Evolutionary conservation across 2,888 invertebrate species (phyloP).

Genomic region (Hydraecia micacea): DNA sequence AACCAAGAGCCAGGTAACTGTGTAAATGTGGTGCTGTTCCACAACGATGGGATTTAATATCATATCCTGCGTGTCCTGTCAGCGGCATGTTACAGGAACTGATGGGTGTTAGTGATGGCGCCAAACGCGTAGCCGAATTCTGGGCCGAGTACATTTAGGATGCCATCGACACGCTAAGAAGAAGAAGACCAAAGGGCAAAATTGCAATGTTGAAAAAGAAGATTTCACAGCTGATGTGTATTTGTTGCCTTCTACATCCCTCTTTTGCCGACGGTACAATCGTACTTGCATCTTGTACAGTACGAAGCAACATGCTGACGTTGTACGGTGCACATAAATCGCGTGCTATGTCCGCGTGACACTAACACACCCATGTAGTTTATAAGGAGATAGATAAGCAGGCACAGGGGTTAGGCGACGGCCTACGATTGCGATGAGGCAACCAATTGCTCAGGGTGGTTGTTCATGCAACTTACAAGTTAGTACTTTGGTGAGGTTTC

Average conservation of each 20-base stretch:
- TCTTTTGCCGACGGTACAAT: background rate
- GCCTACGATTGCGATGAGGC: slow-evolving; percentile 47
- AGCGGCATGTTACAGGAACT: background rate
- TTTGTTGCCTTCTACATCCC: background rate
- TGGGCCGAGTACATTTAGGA: background rate
- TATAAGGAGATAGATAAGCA: slow-evolving; percentile 63
- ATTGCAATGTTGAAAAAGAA: background rate
- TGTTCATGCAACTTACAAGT: slow-evolving; percentile 34
- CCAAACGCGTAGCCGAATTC: background rate
- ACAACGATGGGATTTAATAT: background rate
- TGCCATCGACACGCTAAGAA: background rate
- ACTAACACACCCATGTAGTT: slow-evolving; percentile 59
- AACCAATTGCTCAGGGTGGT: slow-evolving; percentile 53
- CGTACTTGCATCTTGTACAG: background rate
- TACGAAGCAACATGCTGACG: slow-evolving; percentile 42
- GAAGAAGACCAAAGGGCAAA: background rate
- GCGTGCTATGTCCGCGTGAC: slow-evolving; percentile 54
- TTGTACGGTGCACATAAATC: slow-evolving; percentile 52
- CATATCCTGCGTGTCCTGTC: background rate
- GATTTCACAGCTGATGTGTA: background rate
- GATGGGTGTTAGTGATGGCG: background rate
- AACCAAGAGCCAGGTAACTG: background rate
- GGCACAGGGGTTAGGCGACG: slow-evolving; percentile 51
- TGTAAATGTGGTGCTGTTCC: background rate
- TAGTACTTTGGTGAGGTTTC: slow-evolving; percentile 16